Percentiles rank a stretch among this genome's conserved stretches.
phyloP scores from a whole-genome alignment of 2,888 invertebrate genomes.

The Coelopa pilipes region DNA sequence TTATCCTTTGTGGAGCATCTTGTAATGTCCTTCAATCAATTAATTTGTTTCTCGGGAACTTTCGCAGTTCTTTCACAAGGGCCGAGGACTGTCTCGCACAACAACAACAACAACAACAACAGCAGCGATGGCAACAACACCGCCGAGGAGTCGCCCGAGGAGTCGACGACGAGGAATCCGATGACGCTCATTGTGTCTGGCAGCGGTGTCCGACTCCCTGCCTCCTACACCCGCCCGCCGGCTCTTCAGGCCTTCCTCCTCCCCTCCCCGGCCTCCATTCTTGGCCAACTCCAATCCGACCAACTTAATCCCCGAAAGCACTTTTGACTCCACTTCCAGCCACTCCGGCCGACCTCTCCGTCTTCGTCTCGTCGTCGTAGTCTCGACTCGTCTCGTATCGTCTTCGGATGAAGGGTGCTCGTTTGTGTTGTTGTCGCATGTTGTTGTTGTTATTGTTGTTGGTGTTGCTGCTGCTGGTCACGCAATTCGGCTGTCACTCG shows the following conservation, averaged over 20 bases:
- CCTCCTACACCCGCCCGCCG: too few relatives aligned
- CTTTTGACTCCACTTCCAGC: conserved; percentile 25
- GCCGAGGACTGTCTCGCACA: conserved; percentile 11
- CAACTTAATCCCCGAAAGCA: conserved; percentile 33
- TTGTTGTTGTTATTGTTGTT: neutral
- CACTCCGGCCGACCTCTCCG: neutral
- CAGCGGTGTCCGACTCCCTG: conserved; percentile 31
- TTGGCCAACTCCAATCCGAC: conserved; percentile 10
- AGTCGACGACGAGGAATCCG: conserved; percentile 5
- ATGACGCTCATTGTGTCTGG: conserved; percentile 47
- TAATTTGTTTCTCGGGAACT: conserved; percentile 46
- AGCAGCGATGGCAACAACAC: conserved; percentile 15
- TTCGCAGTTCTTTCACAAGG: conserved; percentile 35
- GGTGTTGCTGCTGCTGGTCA: conserved; percentile 31
- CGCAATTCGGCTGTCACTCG: conserved; percentile 31
- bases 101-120: conserved; percentile 33
- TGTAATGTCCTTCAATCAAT: conserved; percentile 52
- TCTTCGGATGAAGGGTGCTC: neutral
- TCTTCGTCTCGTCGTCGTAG: neutral
- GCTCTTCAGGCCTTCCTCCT: neutral
- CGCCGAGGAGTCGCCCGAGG: conserved; percentile 36
- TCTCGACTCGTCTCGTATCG: neutral
- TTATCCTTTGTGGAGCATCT: conserved; percentile 48
- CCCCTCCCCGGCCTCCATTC: neutral
- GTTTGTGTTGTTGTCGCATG: neutral